Evolutionary conservation across 2,888 invertebrate species (phyloP), one percentile per base, ranked within the genome.

Genomic region (Pyrgus malvae): DNA sequence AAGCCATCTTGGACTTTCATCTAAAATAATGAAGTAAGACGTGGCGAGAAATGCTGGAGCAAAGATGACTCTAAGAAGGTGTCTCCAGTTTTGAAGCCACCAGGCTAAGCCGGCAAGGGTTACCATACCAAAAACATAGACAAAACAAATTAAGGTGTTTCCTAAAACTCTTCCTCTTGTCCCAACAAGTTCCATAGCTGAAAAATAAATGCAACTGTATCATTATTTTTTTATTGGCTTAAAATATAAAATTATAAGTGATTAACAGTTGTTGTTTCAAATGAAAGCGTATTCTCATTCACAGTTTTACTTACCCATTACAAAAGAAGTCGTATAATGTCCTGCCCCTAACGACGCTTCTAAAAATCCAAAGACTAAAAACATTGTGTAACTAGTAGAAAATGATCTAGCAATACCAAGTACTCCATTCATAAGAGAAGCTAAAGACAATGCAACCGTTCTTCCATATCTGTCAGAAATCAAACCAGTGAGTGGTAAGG

Each of bases 1-100:
- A 14, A 94, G 81, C 95, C 95, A 95, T 62, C 94, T 84, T 9
- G 93, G 84, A 33, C 93, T 93, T 77, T 94, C 93, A 0, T 93
- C 93, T 25, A 93, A 71, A 9, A 93, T 63, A 91, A 93, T 92
- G 41, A 92, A 88, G 64, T 93, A 93, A 6, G 89, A 74, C 21
- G 94, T 66, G 25, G 93, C 85, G 0, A 93, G 67, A 12, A 93
- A 68, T 0, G 92, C 91, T 0, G 94, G 94, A 0, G 89, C 76
- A 65, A 94, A 95, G 31, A 93, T 78, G 12, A 92, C 82, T 48
- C 92, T 82, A 29, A 94, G 82, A 14, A 93, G 74, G 46, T 79
- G 70, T 66, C 92, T 90, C 95, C 95, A 95, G 61, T 93, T 89
- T 60, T 90, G 89, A 2, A 91, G 82, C 62, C 83, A 79, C 90